Evolutionary conservation across 2,113 vertebrate species (phyloP).

Genomic region (Nettapus auritus): DNA sequence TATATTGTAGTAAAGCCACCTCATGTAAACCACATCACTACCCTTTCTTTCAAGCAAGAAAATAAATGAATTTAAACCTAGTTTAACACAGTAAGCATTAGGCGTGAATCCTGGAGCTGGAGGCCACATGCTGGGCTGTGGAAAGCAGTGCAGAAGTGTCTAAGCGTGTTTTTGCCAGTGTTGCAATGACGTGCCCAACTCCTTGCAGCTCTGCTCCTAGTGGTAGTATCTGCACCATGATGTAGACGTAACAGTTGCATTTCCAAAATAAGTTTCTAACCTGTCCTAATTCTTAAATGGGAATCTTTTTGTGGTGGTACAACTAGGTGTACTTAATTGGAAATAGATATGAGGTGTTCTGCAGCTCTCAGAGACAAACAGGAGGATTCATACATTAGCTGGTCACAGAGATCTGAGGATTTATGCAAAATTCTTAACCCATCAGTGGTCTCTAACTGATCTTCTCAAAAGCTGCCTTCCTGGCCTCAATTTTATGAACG

Average conservation of each 20-base stretch:
- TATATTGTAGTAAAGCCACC: not conserved
- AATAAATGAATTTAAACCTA: not conserved
- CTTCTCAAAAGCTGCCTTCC: not conserved
- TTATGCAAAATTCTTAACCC: not conserved
- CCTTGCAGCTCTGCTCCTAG: not conserved
- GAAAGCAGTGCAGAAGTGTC: not conserved
- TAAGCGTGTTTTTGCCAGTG: not conserved
- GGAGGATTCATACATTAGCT: not conserved
- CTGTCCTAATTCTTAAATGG: not conserved
- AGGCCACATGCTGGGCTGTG: rapidly evolving
- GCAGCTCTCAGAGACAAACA: not conserved
- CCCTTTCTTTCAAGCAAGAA: not conserved
- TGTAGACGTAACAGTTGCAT: not conserved
- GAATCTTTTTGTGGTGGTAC: not conserved
- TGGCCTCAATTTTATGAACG: not conserved
- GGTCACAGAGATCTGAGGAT: not conserved
- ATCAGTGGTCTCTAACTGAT: not conserved
- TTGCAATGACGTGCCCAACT: not conserved
- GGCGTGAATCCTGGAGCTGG: not conserved
- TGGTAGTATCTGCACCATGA: not conserved
- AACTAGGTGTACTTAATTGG: not conserved
- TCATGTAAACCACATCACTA: not conserved
- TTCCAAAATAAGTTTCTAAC: not conserved
- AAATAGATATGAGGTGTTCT: not conserved
- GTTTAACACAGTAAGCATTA: not conserved